Percentiles rank a stretch among this genome's conserved stretches.
These are phyloP conservation scores for Neosalanx taihuensis DNA, from an alignment of 2,797 vertebrate genomes.

Conservation along the genomic window DNA sequence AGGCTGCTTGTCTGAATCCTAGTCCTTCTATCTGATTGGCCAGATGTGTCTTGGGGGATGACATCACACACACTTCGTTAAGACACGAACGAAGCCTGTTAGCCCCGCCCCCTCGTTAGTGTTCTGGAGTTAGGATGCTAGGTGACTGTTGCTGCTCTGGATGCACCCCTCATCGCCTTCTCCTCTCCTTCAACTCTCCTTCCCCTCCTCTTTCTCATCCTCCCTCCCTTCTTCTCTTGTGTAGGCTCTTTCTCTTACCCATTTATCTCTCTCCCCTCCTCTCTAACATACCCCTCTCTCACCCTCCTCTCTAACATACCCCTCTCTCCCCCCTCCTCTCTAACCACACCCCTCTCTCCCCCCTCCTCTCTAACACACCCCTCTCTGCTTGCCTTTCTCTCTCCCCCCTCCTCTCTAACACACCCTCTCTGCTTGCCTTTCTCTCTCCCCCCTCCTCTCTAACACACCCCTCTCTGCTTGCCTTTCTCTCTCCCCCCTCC, in stretches of 20 bases:
- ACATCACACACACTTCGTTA: too few relatives aligned
- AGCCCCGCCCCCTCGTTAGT: slow-evolving; percentile 35
- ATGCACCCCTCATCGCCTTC: background rate
- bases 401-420: too few relatives aligned
- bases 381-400: too few relatives aligned
- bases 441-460: background rate
- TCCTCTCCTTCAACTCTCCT: slow-evolving; percentile 21
- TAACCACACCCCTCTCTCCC: background rate
- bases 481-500: background rate
- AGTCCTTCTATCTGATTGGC: too few relatives aligned
- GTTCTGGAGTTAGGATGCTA: slow-evolving; percentile 35
- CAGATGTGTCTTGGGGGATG: too few relatives aligned
- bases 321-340: background rate
- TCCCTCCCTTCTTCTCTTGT: background rate
- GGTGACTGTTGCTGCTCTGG: slow-evolving; percentile 1
- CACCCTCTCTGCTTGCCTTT: too few relatives aligned
- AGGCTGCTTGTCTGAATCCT: background rate
- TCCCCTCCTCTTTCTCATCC: slow-evolving; percentile 26
- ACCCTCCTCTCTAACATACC: background rate
- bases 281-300: slow-evolving; percentile 1
- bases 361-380: too few relatives aligned
- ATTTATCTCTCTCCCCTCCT: slow-evolving; percentile 2
- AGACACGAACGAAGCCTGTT: too few relatives aligned
- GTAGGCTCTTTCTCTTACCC: slow-evolving; percentile 1
- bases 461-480: too few relatives aligned